A percentile compares a stretch with the other conserved stretches of the same genome.
phyloP scores from a whole-genome alignment of 2,113 vertebrate species.

The Leiothrix lutea region DNA sequence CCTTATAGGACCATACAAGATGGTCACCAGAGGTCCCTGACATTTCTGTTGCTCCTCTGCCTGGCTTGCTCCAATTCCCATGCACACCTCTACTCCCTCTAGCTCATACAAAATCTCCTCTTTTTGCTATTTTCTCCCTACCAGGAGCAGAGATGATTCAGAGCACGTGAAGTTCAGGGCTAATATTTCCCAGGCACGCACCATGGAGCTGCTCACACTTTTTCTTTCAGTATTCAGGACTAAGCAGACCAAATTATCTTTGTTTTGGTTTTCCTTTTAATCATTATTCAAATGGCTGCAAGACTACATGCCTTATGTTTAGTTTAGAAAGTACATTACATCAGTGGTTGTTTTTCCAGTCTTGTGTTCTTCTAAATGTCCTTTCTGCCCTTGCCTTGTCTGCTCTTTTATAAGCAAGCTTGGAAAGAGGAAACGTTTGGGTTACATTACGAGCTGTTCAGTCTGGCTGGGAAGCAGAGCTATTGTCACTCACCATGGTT shows the following conservation, averaged over 20 bases:
- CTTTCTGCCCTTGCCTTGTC: slow-evolving; percentile 51
- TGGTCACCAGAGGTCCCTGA: background rate
- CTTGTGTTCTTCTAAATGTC: slow-evolving; percentile 5
- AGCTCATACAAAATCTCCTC: background rate
- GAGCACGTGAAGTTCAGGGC: background rate
- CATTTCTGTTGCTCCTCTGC: background rate
- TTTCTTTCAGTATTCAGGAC: slow-evolving; percentile 4
- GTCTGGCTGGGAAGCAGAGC: slow-evolving; percentile 46
- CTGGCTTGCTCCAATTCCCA: background rate
- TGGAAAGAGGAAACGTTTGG: slow-evolving; percentile 41
- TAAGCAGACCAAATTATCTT: background rate
- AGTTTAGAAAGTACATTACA: slow-evolving; percentile 50
- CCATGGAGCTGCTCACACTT: background rate
- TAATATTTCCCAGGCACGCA: background rate
- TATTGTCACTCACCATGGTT: slow-evolving; percentile 56
- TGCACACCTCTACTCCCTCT: background rate
- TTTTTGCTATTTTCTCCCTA: background rate
- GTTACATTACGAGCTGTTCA: slow-evolving; percentile 45
- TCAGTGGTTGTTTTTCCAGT: slow-evolving; percentile 44
- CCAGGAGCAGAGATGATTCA: background rate
- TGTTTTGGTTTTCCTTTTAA: slow-evolving; percentile 18
- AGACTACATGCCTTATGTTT: background rate
- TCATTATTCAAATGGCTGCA: background rate
- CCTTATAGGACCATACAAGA: background rate
- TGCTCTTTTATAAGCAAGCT: slow-evolving; percentile 49